These are phyloP conservation scores for Agrochola litura DNA, from an alignment of 2,888 invertebrate species.

Conservation along the genomic window DNA sequence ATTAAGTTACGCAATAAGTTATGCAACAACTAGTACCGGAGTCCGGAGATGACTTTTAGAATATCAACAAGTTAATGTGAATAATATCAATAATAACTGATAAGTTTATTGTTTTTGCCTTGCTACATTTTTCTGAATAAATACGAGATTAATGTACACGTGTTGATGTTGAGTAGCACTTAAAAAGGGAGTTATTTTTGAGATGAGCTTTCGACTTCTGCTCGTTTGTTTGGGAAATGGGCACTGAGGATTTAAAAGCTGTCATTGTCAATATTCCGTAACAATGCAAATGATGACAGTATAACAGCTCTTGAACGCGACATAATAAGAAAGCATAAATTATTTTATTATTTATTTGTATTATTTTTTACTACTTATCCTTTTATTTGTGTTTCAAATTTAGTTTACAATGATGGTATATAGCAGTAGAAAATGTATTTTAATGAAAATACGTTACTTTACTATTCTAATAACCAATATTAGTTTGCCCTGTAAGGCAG, in stretches of 20 bases:
- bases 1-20: too few species aligned
- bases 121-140: not conserved
- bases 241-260: not conserved
- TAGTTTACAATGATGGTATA: too few species aligned
- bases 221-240: not conserved
- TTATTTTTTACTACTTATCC: too few species aligned
- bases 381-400: too few species aligned
- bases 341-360: too few species aligned
- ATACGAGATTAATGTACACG: not conserved
- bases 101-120: not conserved
- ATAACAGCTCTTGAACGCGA: too few species aligned
- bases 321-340: too few species aligned
- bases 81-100: slow-evolving; percentile 4
- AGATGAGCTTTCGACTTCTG: not conserved
- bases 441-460: too few species aligned
- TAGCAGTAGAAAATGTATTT: too few species aligned
- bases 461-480: too few species aligned
- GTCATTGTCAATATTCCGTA: not conserved
- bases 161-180: slow-evolving; percentile 6
- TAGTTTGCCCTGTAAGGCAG: too few species aligned
- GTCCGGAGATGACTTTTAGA: not conserved
- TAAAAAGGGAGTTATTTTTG: not conserved
- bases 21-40: too few species aligned
- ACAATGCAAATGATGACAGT: not conserved
- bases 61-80: slow-evolving; percentile 7